These are phyloP conservation scores for Urocolius indicus DNA, from an alignment of 2,113 vertebrate species.

Conservation along the genomic window DNA sequence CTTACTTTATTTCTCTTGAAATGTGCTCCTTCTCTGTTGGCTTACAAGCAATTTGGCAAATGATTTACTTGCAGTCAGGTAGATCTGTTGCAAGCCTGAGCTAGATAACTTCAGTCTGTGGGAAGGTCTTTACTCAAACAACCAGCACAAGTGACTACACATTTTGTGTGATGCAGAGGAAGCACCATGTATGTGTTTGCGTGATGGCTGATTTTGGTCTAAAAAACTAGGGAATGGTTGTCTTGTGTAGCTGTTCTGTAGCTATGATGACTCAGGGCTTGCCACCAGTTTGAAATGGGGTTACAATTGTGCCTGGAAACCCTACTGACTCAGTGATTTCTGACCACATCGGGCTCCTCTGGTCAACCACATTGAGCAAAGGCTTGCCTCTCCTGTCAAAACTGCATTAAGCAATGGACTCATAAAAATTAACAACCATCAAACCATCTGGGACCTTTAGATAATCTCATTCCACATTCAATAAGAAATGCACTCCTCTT, in stretches of 20 bases:
- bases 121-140: not conserved
- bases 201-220: not conserved
- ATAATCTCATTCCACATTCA: not conserved
- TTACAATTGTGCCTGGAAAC: not conserved
- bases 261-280: not conserved
- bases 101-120: not conserved
- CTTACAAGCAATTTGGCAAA: not conserved
- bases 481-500: not conserved
- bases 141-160: not conserved
- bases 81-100: not conserved
- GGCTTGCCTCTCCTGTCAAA: not conserved
- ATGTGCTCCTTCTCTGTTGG: not conserved
- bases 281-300: not conserved
- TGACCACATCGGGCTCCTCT: not conserved
- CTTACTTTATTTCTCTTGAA: not conserved
- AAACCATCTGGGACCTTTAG: not conserved
- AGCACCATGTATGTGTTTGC: not conserved
- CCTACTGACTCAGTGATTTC: accelerated
- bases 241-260: not conserved
- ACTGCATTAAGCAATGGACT: not conserved
- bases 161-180: accelerated
- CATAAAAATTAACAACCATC: not conserved
- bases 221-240: not conserved
- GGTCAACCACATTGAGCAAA: not conserved
- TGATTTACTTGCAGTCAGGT: accelerated